Conservation (phyloP, 2,888 invertebrate species). For the Micoletzkya japonica region DNA sequence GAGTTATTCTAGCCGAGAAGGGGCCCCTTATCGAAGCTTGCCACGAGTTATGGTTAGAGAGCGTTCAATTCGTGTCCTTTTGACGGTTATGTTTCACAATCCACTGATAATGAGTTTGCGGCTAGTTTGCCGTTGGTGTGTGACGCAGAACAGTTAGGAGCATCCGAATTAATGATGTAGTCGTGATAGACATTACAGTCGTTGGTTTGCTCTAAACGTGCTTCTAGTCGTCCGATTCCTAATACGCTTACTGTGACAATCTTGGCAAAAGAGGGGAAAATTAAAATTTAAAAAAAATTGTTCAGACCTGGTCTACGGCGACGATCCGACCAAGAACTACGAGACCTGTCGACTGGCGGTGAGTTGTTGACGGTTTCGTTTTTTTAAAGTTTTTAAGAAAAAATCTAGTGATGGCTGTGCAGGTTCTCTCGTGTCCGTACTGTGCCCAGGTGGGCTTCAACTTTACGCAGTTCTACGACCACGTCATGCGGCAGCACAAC, state of each 20-base stretch:
- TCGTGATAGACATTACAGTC: too few relatives aligned
- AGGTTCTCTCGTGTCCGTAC: slow-evolving; percentile 87
- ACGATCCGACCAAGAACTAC: slow-evolving; percentile 83
- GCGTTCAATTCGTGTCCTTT: neutral
- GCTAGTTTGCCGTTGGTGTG: too few relatives aligned
- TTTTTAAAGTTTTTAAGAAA: neutral
- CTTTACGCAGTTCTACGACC: slow-evolving; percentile 80
- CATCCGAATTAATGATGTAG: too few relatives aligned
- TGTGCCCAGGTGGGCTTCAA: slow-evolving; percentile 95
- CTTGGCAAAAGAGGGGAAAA: too few relatives aligned
- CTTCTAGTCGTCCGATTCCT: too few relatives aligned
- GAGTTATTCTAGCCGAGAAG: slow-evolving; percentile 57
- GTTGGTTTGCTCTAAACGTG: too few relatives aligned
- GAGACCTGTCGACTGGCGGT: slow-evolving; percentile 77
- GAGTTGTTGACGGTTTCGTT: neutral
- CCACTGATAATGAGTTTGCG: too few relatives aligned
- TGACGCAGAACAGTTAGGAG: too few relatives aligned
- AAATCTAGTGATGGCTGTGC: neutral
- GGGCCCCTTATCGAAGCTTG: neutral
- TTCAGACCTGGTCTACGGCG: slow-evolving; percentile 90
- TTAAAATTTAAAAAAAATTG: neutral
- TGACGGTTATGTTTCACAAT: too few relatives aligned
- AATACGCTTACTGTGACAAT: too few relatives aligned
- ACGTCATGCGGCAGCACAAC: slow-evolving; percentile 79
- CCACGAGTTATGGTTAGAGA: neutral